A percentile compares a stretch with the other conserved stretches of the same genome.
Evolutionary conservation across 2,888 invertebrate genomes (phyloP).

Genomic region (Lutraria lutraria): DNA sequence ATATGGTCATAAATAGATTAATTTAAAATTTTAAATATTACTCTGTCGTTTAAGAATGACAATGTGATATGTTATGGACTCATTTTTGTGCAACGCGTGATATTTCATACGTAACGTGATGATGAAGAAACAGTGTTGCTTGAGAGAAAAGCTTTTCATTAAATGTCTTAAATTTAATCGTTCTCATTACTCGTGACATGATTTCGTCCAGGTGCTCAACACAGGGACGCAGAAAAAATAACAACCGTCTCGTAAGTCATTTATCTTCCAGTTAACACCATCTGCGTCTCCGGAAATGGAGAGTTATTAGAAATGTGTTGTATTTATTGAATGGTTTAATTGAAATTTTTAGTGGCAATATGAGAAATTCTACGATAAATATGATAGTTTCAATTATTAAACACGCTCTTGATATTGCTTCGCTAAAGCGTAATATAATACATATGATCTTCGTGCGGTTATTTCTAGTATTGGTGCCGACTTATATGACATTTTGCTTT

Average conservation of each 20-base stretch:
- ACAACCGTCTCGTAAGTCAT: slow-evolving; percentile 15
- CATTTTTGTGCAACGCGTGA: not conserved
- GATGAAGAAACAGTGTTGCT: slow-evolving; percentile 21
- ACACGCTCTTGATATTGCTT: slow-evolving; percentile 12
- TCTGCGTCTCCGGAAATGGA: slow-evolving; percentile 19
- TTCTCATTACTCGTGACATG: slow-evolving; percentile 41
- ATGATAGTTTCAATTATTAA: slow-evolving; percentile 17
- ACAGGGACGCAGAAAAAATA: slow-evolving; percentile 2
- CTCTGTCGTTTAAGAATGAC: slow-evolving; percentile 28
- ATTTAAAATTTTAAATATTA: slow-evolving; percentile 37
- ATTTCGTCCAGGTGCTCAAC: slow-evolving; percentile 41
- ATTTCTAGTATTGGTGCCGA: not conserved
- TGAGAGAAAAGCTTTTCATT: slow-evolving; percentile 40
- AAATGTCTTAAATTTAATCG: slow-evolving; percentile 41
- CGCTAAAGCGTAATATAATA: not conserved
- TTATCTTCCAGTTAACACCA: slow-evolving; percentile 25
- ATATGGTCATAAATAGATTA: not conserved
- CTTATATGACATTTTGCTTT: not conserved
- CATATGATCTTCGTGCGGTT: not conserved
- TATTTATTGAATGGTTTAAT: slow-evolving; percentile 23
- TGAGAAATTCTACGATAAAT: not conserved
- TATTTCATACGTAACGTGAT: slow-evolving; percentile 39
- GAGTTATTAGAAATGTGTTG: not conserved
- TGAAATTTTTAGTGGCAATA: not conserved
- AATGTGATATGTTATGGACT: slow-evolving; percentile 30